Base-by-base conservation (phyloP, 2,113 vertebrate species). In the Hemichromis elongatus region DNA sequence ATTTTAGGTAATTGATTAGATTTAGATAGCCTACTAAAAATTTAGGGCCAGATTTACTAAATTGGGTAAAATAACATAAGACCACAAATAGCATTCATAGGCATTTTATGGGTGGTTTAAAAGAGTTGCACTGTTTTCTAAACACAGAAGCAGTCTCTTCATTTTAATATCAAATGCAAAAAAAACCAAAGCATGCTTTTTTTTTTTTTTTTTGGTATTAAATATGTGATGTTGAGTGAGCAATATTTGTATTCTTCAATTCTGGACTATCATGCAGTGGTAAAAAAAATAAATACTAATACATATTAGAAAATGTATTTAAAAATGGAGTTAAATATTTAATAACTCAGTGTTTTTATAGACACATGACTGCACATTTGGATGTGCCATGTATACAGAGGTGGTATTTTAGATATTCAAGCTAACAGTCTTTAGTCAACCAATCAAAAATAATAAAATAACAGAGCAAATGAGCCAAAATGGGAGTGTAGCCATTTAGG, bases 371-470 rank as follows among this genome's bases (percentile, higher is more conserved):
- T 84, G 28, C 37, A 68, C 10, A 24, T 33, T 66, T 55, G 19
- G 50, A 8, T 9, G 18, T 9, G 2, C 24, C 16, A n/a, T 18
- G 28, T 3, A 40, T 84, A 66, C 87, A 82, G 61, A 61, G 70
- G 11, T 81, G 52, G 16, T 21, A 63, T 82, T 45, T 79, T 37
- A 63, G 57, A 80, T 73, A 26, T 28, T 42, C 9, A 2, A 86
- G 54, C 53, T 81, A 66, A 40, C 66, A 66, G 35, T 52, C 12
- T 84, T 86, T 16, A 24, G 57, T 82, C 86, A 77, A 40, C 68
- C 81, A 88, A 55, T 87, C 75, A 77, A 55, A 87, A 40, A 55
- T 47, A 88, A 54, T 79, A 35, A 80, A 35, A 80, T 82, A 89
- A 86, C 83, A 84, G 68, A 11, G 24, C 42, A 84, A 89, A 86